Base-by-base conservation (phyloP, 1,140 invertebrate genomes). In the Nebria ingens region DNA sequence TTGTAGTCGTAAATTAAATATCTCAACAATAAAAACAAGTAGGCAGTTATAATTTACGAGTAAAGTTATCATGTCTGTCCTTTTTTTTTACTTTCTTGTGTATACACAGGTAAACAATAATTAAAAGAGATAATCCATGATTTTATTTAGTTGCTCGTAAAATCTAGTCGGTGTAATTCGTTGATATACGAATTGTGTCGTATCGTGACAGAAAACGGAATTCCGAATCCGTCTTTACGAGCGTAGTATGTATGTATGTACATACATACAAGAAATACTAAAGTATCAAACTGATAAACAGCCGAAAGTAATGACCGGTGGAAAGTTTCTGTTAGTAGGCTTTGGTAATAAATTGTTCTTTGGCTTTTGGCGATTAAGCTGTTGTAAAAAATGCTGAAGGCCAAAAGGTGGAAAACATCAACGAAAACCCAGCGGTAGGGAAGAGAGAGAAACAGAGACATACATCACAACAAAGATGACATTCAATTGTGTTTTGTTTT, bases 391-490 rank as follows among this genome's bases (percentile, higher is more conserved):
- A 3, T 45, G 6, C 15, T 9, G n/a, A 34, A 34, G 40, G 40
- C 17, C 9, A 17, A 6, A 11, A 45, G 9, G 40, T 45, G 40
- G 40, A 45, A 45, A 45, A 45, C 40, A 45, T 45, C 17, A 34
- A 20, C 21, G 9, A 51, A 22, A 20, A 15, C 50, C 50, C 50
- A 51, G 50, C 50, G 17, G 21, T 20, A 51, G 50, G 21, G 50
- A 51, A 51, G 50, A 51, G 50, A 51, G 50, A 51, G 50, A n/a
- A n/a, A 51, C 50, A 51, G 50, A 51, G 50, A 51, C 50, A 51
- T 12, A 45, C 40, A 45, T 45, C 17, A 17, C 40, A n/a, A 45
- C 15, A 45, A 17, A 45, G 40, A 17, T 45, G 40, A 45, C 40
- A 45, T 45, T 17, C 40, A 9, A 45, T 4, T 17, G 25, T 45